Evolutionary conservation across 2,888 invertebrate genomes (phyloP), one percentile per base, ranked within the genome.

Genomic region (Ichneumoninae sp.): DNA sequence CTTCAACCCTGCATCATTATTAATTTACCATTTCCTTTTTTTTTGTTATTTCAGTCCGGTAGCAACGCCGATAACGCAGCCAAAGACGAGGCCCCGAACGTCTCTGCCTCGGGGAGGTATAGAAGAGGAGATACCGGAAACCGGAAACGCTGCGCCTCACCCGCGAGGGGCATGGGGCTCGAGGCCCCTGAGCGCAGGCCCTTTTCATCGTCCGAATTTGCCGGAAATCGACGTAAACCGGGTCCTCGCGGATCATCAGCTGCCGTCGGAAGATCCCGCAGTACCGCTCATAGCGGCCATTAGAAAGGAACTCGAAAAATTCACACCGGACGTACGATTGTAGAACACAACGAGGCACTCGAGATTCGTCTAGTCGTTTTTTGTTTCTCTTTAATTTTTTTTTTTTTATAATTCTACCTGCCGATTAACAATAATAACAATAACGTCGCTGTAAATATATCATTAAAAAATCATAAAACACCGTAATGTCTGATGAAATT

Each of bases 231-330:
- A 95, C 87, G 94, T 94, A 0, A 94, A 94, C 26, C 94, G 96
- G 26, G 94, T 96, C 57, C 90, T 95, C 30, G 94, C 95, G 0
- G 95, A 96, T 86, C 95, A 95, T 5, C 94, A 94, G n/a, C 94
- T 96, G 84, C 92, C 94, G 2, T 94, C 95, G 0, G 95, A 95
- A 71, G 96, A 97, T 92, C 97, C 97, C 0, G 97, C 97, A 0
- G 95, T 97, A 16, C 97, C 97, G 0, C 95, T 98, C 36, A 97
- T 98, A 89, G 96, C 96, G 65, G 97, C 97, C 86, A 98, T 98
- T 91, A 97, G 97, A 93, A 96, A 95, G 84, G 98, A 98, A 88
- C 90, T 93, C 13, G 90, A 91, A 70, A 93, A 93, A 84, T 93
- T 93, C 77, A 82, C 86, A 36, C 85, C 88, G 30, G 85, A 87